phyloP scores from a whole-genome alignment of 2,797 vertebrate species.

The Arctocebus calabarensis region DNA sequence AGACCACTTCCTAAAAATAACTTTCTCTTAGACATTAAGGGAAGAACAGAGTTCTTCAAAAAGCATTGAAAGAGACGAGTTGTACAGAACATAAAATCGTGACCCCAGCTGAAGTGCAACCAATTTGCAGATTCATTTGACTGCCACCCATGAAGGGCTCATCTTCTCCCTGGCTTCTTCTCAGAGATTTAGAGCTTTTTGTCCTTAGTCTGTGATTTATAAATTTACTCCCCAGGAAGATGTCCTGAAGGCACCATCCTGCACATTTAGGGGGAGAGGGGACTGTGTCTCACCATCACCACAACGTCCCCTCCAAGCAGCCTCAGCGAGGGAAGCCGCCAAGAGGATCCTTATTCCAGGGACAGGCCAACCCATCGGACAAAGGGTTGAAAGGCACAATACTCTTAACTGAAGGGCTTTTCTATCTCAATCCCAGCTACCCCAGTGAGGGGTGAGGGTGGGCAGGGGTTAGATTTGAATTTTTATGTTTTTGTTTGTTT shows the following conservation, averaged over 20 bases:
- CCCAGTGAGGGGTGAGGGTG: neutral
- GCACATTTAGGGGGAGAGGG: neutral
- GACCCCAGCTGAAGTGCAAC: neutral
- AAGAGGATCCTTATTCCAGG: neutral
- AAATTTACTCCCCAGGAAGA: neutral
- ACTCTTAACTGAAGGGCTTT: neutral
- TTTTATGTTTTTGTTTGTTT: neutral
- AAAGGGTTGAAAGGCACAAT: neutral
- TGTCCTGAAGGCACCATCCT: neutral
- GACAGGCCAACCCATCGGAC: neutral
- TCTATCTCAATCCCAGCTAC: neutral
- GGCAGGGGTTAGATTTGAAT: neutral
- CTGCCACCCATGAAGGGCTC: neutral
- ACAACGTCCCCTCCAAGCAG: too few relatives aligned
- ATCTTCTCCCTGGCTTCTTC: neutral
- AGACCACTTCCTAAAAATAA: neutral
- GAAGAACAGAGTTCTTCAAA: neutral
- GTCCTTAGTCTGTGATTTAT: neutral
- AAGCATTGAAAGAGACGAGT: neutral
- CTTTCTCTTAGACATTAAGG: neutral
- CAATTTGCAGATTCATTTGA: neutral
- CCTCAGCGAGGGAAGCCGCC: neutral
- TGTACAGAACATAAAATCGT: neutral
- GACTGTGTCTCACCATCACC: too few relatives aligned
- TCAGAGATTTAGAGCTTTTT: neutral